phyloP scores from a whole-genome alignment of 2,888 invertebrate genomes.

The Atrina japonica region DNA sequence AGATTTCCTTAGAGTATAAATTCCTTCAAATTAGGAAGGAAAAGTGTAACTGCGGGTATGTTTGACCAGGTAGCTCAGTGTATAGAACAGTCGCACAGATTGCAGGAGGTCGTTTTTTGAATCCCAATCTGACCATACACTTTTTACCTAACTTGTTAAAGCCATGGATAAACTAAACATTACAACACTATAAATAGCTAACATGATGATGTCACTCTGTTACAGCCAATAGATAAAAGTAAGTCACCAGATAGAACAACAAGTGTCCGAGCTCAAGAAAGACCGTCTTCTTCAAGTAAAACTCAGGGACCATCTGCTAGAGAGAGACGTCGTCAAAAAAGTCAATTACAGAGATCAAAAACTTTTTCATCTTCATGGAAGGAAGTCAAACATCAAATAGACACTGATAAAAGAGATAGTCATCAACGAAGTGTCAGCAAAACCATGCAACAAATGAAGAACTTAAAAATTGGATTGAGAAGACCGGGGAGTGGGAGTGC shows the following conservation, averaged over 20 bases:
- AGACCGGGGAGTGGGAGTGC: conserved; percentile 8
- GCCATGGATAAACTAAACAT: too few relatives aligned
- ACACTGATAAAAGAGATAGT: conserved; percentile 9
- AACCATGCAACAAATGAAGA: conserved; percentile 25
- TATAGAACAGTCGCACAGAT: too few relatives aligned
- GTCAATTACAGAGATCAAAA: conserved; percentile 3
- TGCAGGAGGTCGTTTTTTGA: too few relatives aligned
- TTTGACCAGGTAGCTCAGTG: too few relatives aligned
- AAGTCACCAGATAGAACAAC: conserved; percentile 23
- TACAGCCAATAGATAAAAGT: conserved; percentile 28
- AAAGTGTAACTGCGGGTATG: too few relatives aligned
- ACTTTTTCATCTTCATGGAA: conserved; percentile 31
- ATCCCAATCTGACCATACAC: too few relatives aligned
- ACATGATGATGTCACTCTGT: too few relatives aligned
- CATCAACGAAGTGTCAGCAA: conserved; percentile 9
- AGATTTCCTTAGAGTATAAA: too few relatives aligned
- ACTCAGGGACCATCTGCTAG: conserved; percentile 19
- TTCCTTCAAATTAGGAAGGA: too few relatives aligned
- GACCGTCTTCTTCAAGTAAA: neutral
- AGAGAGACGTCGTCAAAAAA: conserved; percentile 11
- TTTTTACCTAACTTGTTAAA: too few relatives aligned
- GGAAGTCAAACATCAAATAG: conserved; percentile 29
- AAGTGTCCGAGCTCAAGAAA: neutral
- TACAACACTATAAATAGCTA: too few relatives aligned
- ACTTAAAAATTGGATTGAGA: neutral